Conservation (phyloP, 2,888 invertebrate species). For the Aphelenchoides bicaudatus region DNA sequence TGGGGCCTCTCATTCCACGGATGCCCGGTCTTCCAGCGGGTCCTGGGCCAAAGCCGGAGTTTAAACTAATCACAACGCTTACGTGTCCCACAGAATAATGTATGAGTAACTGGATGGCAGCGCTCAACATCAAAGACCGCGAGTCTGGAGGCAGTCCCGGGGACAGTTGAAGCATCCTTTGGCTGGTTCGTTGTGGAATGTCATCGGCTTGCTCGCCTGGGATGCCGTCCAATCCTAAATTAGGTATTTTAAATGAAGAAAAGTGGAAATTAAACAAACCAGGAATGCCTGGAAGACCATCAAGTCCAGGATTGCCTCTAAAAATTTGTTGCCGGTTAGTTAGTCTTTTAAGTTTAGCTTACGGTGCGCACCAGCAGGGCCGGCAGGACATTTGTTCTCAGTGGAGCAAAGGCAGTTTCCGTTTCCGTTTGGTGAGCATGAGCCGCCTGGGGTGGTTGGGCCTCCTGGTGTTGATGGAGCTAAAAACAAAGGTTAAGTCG, state of each 20-base stretch:
- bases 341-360: slow-evolving; percentile 1
- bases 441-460: background rate
- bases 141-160: too few species aligned
- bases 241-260: background rate
- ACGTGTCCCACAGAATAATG: slow-evolving; percentile 8
- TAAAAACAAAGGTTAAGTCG: too few species aligned
- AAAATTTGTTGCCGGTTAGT: background rate
- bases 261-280: slow-evolving; percentile 21
- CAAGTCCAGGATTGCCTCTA: slow-evolving; percentile 22
- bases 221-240: slow-evolving; percentile 25
- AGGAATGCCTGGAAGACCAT: slow-evolving; percentile 33
- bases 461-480: slow-evolving; percentile 17
- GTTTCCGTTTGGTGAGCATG: slow-evolving; percentile 12
- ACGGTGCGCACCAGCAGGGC: slow-evolving; percentile 33
- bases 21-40: slow-evolving; percentile 31
- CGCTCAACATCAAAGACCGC: slow-evolving; percentile 33
- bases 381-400: slow-evolving; percentile 36
- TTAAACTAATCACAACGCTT: slow-evolving; percentile 9
- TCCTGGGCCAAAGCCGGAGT: slow-evolving; percentile 24
- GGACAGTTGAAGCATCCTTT: slow-evolving; percentile 43
- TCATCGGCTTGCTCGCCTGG: slow-evolving; percentile 36
- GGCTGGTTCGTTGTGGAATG: slow-evolving; percentile 29
- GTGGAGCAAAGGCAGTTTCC: slow-evolving; percentile 28
- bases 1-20: slow-evolving; percentile 42
- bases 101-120: slow-evolving; percentile 19